Percentiles rank a stretch among this genome's conserved stretches.
phyloP scores from a whole-genome alignment of 2,113 vertebrate genomes.

The Nipponia nippon region DNA sequence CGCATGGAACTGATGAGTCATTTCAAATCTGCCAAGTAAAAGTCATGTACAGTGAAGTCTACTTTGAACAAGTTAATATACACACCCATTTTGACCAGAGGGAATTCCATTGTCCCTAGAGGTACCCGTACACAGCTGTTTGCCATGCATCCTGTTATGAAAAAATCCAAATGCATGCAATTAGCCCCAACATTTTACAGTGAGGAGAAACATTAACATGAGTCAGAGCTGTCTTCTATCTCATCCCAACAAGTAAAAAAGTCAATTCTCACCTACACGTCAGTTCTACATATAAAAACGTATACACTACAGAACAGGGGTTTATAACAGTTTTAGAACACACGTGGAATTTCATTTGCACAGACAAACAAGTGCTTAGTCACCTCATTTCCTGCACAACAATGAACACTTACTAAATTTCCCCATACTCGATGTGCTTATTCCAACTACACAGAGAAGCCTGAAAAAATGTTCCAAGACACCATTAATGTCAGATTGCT shows the following conservation, averaged over 20 bases:
- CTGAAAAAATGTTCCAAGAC: neutral
- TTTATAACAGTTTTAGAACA: neutral
- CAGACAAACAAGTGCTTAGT: neutral
- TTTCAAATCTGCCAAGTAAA: neutral
- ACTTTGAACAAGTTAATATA: neutral
- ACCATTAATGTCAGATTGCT: neutral
- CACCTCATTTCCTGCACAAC: neutral
- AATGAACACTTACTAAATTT: neutral
- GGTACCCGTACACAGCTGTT: neutral
- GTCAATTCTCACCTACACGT: neutral
- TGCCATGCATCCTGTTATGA: neutral
- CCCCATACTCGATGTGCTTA: neutral
- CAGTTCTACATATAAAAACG: neutral
- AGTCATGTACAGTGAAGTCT: accelerated
- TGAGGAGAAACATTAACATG: neutral
- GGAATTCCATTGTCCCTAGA: neutral
- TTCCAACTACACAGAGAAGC: neutral
- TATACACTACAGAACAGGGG: neutral
- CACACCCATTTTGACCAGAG: neutral
- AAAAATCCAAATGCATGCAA: neutral
- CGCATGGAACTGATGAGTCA: neutral
- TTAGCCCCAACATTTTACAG: neutral
- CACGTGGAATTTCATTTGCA: neutral
- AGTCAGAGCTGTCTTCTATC: neutral
- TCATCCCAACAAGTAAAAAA: neutral